Base-by-base conservation (phyloP, 2,797 vertebrate species). In the Oreochromis mossambicus region DNA sequence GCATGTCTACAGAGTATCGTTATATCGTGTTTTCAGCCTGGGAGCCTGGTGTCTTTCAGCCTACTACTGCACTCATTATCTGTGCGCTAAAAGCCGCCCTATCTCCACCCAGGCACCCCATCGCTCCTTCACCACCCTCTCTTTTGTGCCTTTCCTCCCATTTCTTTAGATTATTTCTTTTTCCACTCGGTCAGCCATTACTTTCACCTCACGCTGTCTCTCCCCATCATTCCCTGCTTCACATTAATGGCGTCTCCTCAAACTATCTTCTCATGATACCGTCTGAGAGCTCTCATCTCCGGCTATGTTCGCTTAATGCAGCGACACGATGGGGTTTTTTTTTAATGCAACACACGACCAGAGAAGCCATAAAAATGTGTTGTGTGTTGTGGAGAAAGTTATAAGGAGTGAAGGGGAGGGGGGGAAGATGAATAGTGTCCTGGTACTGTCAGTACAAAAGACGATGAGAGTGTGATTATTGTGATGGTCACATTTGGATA, bases 391-490 rank as follows among this genome's bases (percentile, higher is more conserved):
- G 79, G 36, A 84, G 34, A 78, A 43, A 50, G 14, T 66, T 38
- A 43, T 15, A 19, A 15, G 5, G n/a, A 41, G 50, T 6, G 52
- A 11, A 24, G 29, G 41, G 19, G 15, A 13, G 12, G 10, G 24
- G 15, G 36, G 19, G 26, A 41, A 75, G 66, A 86, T 92, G 92
- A 95, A 94, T 93, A 41, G 94, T 83, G 82, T 68, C 93, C 81
- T 93, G 94, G 93, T 93, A 94, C 94, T 87, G 77, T 88, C 90
- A 84, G 90, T 91, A 92, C 92, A 89, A 89, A 63, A 78, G 78
- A 85, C 78, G 43, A 90, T 80, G 56, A 85, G 86, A 87, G 80
- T 80, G 77, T 89, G 91, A 77, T 88, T 94, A 77, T 92, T 92
- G 91, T 92, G 81, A 89, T 34, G 86, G 84, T 87, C 81, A 88